phyloP scores from a whole-genome alignment of 2,888 invertebrate species.

The Eristalis tenax region DNA sequence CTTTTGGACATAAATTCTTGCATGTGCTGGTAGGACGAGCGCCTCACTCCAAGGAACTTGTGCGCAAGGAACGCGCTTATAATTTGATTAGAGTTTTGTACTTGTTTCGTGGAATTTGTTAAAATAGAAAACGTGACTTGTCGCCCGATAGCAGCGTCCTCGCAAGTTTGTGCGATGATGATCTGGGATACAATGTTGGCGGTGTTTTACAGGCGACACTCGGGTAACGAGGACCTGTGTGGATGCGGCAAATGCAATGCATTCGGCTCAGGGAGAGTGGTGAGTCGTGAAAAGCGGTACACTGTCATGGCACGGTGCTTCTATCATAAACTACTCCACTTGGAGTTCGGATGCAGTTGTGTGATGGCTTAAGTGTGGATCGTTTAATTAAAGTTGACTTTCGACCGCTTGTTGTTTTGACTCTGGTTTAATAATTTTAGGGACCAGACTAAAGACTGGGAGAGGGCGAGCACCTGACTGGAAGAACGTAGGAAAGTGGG shows the following conservation, averaged over 20 bases:
- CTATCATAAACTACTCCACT: not conserved
- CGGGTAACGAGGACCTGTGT: slow-evolving; percentile 1
- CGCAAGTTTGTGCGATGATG: slow-evolving; percentile 1
- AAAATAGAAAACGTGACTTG: slow-evolving; percentile 49
- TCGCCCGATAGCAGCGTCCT: not conserved
- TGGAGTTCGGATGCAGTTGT: too few species aligned
- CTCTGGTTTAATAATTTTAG: too few species aligned
- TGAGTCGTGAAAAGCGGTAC: not conserved
- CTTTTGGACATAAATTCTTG: not conserved
- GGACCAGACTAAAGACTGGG: too few species aligned
- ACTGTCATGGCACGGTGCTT: not conserved
- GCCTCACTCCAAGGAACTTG: not conserved
- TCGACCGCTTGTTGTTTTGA: not conserved
- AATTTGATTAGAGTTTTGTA: slow-evolving; percentile 39
- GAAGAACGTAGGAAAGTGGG: too few species aligned
- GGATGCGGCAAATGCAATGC: not conserved
- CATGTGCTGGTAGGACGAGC: not conserved
- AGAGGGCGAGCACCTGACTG: too few species aligned
- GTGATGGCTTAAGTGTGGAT: not conserved
- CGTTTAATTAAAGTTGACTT: not conserved
- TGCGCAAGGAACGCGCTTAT: slow-evolving; percentile 15
- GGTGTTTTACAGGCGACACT: slow-evolving; percentile 4
- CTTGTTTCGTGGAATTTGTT: slow-evolving; percentile 17
- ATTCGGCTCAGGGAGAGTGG: not conserved
- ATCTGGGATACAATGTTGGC: slow-evolving; percentile 30